Evolutionary conservation across 2,113 vertebrate species (phyloP).

Genomic region (Marcusenius ussheri): DNA sequence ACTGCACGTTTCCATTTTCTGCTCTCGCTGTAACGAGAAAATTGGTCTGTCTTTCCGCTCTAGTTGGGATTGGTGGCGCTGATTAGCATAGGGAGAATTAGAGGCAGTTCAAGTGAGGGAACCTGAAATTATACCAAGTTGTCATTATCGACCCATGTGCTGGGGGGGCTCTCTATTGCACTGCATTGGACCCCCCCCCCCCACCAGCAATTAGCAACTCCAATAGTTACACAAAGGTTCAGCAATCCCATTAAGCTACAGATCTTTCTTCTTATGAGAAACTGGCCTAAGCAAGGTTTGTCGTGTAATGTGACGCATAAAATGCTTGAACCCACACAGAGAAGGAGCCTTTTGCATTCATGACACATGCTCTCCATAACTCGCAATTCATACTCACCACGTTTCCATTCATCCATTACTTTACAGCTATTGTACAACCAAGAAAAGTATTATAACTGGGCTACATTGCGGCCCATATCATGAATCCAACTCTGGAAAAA

Average conservation of each 20-base stretch:
- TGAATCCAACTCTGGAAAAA: neutral
- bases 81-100: constrained; percentile 61
- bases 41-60: constrained; percentile 61
- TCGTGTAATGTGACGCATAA: neutral
- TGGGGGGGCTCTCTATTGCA: constrained; percentile 19
- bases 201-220: neutral
- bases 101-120: constrained; percentile 47
- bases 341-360: neutral
- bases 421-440: neutral
- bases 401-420: neutral
- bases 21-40: constrained; percentile 53
- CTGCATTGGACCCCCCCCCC: constrained; percentile 20
- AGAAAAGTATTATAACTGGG: neutral
- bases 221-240: neutral
- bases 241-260: neutral
- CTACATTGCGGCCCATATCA: neutral
- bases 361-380: neutral
- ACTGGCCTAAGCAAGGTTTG: neutral
- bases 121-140: constrained; percentile 44
- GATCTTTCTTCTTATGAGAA: neutral
- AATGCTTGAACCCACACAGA: neutral
- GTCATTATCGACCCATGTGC: constrained; percentile 41
- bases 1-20: constrained; percentile 46
- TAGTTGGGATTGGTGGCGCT: constrained; percentile 57
- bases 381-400: neutral